Conservation (phyloP, 2,797 vertebrate genomes). For the Ctenochaetus hawaiiensis region DNA sequence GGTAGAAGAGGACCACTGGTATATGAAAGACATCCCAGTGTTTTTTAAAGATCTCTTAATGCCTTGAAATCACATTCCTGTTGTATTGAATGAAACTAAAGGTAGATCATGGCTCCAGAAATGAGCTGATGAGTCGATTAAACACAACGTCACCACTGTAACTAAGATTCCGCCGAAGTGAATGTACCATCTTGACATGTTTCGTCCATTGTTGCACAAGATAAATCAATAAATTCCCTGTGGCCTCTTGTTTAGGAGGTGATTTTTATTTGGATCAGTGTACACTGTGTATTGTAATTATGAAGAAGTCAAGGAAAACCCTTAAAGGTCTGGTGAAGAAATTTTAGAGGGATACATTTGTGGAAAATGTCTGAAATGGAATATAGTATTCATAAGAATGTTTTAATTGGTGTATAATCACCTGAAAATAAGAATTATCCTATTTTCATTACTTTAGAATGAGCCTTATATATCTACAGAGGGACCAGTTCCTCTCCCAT, state of each 20-base stretch:
- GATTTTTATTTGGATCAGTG: slow-evolving; percentile 18
- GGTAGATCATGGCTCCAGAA: slow-evolving; percentile 40
- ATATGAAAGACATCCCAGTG: slow-evolving; percentile 52
- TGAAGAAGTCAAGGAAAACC: not conserved
- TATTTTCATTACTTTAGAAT: too few relatives aligned
- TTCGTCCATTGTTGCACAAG: slow-evolving; percentile 76
- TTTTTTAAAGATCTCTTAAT: slow-evolving; percentile 70
- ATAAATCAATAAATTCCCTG: slow-evolving; percentile 79
- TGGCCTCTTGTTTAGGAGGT: slow-evolving; percentile 72
- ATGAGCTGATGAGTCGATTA: slow-evolving; percentile 42
- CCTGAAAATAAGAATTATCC: too few relatives aligned
- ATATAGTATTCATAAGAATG: too few relatives aligned
- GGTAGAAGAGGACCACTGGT: slow-evolving; percentile 73
- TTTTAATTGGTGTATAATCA: too few relatives aligned
- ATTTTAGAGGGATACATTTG: too few relatives aligned
- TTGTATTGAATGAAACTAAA: slow-evolving; percentile 62
- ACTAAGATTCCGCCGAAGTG: slow-evolving; percentile 65
- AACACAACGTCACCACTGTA: slow-evolving; percentile 67
- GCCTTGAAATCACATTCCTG: slow-evolving; percentile 78
- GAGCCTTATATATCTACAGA: too few relatives aligned
- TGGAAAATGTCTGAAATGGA: too few relatives aligned
- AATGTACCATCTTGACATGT: slow-evolving; percentile 79
- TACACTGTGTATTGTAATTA: not conserved
- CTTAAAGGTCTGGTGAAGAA: not conserved
- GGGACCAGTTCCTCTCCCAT: too few relatives aligned